Conservation (phyloP, 2,113 vertebrate species). For the Clinocottus analis region DNA sequence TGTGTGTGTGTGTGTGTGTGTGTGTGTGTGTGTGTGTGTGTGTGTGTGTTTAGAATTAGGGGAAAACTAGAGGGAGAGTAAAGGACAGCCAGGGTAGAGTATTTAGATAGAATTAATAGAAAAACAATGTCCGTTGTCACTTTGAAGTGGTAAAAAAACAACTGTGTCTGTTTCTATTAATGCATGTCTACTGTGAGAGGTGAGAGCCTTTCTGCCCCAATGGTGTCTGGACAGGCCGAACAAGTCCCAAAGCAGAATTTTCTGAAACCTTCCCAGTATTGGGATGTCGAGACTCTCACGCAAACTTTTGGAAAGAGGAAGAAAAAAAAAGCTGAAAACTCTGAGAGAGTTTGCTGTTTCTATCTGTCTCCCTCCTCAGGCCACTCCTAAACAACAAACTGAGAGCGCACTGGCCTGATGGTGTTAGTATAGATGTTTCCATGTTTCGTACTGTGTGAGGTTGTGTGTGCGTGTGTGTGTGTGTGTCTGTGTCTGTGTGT, state of each 20-base stretch:
- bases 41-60: constrained; percentile 3
- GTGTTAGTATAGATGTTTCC: constrained; percentile 34
- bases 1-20: neutral
- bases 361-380: constrained; percentile 24
- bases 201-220: neutral
- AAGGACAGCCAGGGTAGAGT: constrained; percentile 9
- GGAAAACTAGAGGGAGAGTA: neutral
- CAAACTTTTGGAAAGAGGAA: constrained; percentile 18
- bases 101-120: constrained; percentile 16
- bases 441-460: constrained; percentile 23
- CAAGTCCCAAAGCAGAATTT: neutral
- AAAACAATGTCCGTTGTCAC: neutral
- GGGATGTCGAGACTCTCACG: constrained; percentile 8
- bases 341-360: neutral
- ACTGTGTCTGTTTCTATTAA: neutral
- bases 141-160: neutral
- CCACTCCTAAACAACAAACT: constrained; percentile 53
- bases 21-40: neutral
- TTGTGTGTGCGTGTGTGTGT: constrained; percentile 25
- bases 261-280: neutral
- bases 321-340: constrained; percentile 6
- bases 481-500: too few relatives aligned
- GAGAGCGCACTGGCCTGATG: constrained; percentile 35
- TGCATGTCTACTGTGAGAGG: neutral
- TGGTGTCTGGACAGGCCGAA: neutral